A percentile compares a stretch with the other conserved stretches of the same genome.
Evolutionary conservation across 2,888 invertebrate genomes (phyloP).

Genomic region (Lordiphosa andalusiaca): DNA sequence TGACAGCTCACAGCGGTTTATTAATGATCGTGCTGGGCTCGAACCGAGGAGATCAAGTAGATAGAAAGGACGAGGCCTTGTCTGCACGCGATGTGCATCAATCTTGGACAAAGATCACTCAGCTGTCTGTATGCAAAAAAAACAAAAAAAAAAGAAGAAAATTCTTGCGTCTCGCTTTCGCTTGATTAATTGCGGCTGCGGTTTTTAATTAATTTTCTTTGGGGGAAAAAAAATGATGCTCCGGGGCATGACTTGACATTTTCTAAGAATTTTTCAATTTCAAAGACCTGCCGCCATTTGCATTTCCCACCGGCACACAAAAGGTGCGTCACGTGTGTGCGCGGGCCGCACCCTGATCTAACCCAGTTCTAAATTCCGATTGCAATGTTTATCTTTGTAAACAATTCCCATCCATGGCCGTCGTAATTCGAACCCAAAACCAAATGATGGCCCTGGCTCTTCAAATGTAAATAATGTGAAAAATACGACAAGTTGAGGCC

Average conservation of each 20-base stretch:
- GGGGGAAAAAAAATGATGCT: too few relatives aligned
- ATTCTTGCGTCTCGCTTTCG: conserved; percentile 3
- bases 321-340: conserved; percentile 75
- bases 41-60: conserved; percentile 25
- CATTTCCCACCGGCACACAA: conserved; percentile 56
- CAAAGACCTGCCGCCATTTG: conserved; percentile 47
- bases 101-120: conserved; percentile 60
- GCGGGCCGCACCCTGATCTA: conserved; percentile 56
- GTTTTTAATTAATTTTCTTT: conserved; percentile 61
- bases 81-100: conserved; percentile 67
- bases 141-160: too few relatives aligned
- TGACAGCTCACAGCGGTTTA: conserved; percentile 78
- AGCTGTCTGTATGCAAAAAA: conserved; percentile 58
- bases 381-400: conserved; percentile 66
- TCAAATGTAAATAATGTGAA: conserved; percentile 71
- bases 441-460: conserved; percentile 38
- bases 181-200: conserved; percentile 69
- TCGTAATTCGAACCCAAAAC: conserved; percentile 54
- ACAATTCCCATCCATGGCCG: conserved; percentile 45
- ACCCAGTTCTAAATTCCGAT: conserved; percentile 68
- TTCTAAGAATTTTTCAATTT: conserved; percentile 50
- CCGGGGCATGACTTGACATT: conserved; percentile 40
- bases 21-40: conserved; percentile 75
- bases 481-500: conserved; percentile 60
- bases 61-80: conserved; percentile 11